phyloP scores from a whole-genome alignment of 2,113 vertebrate species.

The Sprattus sprattus region DNA sequence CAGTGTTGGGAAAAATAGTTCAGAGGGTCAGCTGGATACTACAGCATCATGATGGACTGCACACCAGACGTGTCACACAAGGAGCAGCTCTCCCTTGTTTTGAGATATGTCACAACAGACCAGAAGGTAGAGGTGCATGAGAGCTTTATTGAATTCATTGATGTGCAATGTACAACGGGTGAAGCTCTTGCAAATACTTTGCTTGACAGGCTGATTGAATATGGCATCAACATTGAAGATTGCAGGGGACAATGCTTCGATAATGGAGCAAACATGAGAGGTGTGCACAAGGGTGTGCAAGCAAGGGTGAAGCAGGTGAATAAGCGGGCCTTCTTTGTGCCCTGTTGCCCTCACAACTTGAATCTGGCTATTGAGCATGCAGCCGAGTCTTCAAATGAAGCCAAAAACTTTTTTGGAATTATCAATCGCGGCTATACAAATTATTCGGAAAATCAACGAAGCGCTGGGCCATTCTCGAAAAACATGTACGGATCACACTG shows the following conservation, averaged over 20 bases:
- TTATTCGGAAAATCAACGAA: slow-evolving; percentile 17
- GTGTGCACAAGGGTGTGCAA: neutral
- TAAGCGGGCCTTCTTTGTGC: neutral
- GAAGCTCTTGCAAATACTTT: neutral
- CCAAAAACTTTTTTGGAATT: slow-evolving; percentile 11
- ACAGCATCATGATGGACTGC: slow-evolving; percentile 19
- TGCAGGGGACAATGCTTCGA: too few species aligned
- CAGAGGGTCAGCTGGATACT: neutral
- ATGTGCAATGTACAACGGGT: neutral
- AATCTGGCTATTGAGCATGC: slow-evolving; percentile 17
- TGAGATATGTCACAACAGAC: slow-evolving; percentile 13
- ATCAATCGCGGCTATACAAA: slow-evolving; percentile 16
- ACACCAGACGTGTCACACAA: slow-evolving; percentile 5
- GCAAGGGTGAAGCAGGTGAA: slow-evolving; percentile 17
- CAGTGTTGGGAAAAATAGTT: neutral
- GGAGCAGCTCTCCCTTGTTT: neutral
- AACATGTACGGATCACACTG: neutral
- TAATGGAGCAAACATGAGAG: slow-evolving; percentile 1
- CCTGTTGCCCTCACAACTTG: slow-evolving; percentile 21
- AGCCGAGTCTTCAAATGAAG: slow-evolving; percentile 18
- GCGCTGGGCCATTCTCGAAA: neutral
- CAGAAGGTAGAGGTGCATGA: neutral
- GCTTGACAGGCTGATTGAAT: neutral
- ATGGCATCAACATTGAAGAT: too few species aligned
- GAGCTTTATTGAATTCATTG: too few species aligned